Conservation (phyloP, 2,888 invertebrate genomes). For the Sturmia bella region DNA sequence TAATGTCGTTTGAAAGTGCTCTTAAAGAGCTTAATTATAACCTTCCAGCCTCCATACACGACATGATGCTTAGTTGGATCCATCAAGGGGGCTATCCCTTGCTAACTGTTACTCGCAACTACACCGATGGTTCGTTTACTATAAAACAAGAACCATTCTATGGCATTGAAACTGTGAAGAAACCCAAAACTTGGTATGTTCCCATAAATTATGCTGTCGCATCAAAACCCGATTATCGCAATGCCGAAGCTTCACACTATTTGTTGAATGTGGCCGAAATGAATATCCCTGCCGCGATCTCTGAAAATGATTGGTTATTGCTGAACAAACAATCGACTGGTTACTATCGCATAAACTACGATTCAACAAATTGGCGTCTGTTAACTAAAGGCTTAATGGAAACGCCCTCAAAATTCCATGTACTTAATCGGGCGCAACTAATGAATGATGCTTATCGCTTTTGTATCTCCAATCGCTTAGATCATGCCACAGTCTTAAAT, state of each 20-base stretch:
- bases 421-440: conserved; percentile 91
- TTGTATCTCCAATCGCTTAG: conserved; percentile 72
- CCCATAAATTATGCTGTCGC: conserved; percentile 78
- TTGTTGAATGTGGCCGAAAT: too few species aligned
- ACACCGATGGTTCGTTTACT: conserved; percentile 81
- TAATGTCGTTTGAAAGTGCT: not conserved
- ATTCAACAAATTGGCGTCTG: too few species aligned
- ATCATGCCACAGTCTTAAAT: conserved; percentile 74
- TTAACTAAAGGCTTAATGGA: conserved; percentile 85
- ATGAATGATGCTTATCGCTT: conserved; percentile 88
- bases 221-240: conserved; percentile 77
- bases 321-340: conserved; percentile 80
- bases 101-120: conserved; percentile 83
- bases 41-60: not conserved
- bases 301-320: conserved; percentile 77
- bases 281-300: too few species aligned
- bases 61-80: not conserved
- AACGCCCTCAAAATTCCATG: conserved; percentile 86
- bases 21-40: not conserved
- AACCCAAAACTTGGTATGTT: conserved; percentile 75
- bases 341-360: conserved; percentile 87
- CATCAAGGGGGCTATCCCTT: not conserved
- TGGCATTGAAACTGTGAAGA: conserved; percentile 62
- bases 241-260: too few species aligned
- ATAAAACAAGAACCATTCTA: conserved; percentile 82